Conservation (phyloP, 2,113 vertebrate genomes). For the Triplophysa dalaica region DNA sequence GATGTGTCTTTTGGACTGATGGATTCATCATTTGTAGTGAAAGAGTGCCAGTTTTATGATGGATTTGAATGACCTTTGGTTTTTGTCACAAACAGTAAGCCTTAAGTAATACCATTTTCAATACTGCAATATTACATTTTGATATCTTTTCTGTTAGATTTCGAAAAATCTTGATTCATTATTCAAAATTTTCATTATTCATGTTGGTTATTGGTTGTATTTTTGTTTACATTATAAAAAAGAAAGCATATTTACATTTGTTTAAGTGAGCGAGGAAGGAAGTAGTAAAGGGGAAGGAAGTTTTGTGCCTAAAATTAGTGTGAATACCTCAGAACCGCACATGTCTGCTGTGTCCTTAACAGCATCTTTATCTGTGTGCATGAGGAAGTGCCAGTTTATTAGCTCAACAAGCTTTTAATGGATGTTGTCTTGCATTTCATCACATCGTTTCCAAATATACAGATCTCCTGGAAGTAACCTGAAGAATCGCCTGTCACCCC, state of each 20-base stretch:
- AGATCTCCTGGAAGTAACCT: conserved; percentile 7
- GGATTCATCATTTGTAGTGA: not conserved
- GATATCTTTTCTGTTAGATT: not conserved
- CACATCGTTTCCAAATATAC: not conserved
- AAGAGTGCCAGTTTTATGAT: not conserved
- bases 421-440: not conserved
- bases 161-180: not conserved
- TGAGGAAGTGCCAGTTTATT: not conserved
- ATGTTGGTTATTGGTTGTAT: not conserved
- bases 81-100: conserved; percentile 11
- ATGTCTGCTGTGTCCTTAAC: not conserved
- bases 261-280: not conserved
- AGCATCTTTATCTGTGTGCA: not conserved
- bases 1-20: not conserved
- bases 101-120: not conserved
- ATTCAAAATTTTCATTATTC: not conserved
- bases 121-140: not conserved
- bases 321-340: not conserved
- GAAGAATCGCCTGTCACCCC: not conserved
- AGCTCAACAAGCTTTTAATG: not conserved
- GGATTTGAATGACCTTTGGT: not conserved
- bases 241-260: not conserved
- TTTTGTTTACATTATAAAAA: not conserved
- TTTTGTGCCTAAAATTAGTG: not conserved
- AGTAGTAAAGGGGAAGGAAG: not conserved